Percentiles rank a stretch among this genome's conserved stretches.
These are phyloP conservation scores for Amblyopsis rosae DNA, from an alignment of 2,113 vertebrate species.

Conservation along the genomic window DNA sequence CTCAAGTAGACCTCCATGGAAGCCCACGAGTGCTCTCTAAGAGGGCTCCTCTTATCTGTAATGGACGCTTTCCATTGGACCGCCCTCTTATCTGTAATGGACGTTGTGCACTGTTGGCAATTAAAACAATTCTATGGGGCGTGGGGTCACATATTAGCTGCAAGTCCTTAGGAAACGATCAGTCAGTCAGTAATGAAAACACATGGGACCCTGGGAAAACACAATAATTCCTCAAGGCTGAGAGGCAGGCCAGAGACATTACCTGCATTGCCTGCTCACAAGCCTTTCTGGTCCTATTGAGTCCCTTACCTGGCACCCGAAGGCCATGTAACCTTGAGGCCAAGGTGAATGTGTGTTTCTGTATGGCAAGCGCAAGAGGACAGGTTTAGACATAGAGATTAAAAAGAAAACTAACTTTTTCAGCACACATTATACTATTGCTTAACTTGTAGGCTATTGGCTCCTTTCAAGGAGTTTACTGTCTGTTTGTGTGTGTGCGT, in stretches of 20 bases:
- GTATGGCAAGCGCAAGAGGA: background rate
- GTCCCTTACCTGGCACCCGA: conserved; percentile 12
- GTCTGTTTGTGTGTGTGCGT: conserved; percentile 9
- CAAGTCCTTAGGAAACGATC: conserved; percentile 45
- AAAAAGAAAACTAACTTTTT: conserved; percentile 23
- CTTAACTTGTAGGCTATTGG: conserved; percentile 17
- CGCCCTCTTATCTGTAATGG: too few species aligned
- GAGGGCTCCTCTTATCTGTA: conserved; percentile 43
- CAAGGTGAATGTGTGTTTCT: background rate
- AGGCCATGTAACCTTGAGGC: background rate
- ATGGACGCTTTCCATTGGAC: conserved; percentile 17
- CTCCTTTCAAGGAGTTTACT: conserved; percentile 13
- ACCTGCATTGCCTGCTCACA: conserved; percentile 11
- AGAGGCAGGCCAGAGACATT: conserved; percentile 18
- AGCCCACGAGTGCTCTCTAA: background rate
- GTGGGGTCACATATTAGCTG: conserved; percentile 2
- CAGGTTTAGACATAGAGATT: conserved; percentile 1
- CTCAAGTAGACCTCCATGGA: conserved; percentile 34
- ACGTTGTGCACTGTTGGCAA: too few species aligned
- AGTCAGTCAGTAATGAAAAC: conserved; percentile 47
- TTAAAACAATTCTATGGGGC: background rate
- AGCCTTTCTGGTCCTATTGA: conserved; percentile 7
- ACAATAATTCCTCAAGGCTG: conserved; percentile 32
- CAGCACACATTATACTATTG: conserved; percentile 36
- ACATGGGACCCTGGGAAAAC: conserved; percentile 54